Evolutionary conservation across 2,888 invertebrate genomes (phyloP).

Genomic region (Margaritifera margaritifera): DNA sequence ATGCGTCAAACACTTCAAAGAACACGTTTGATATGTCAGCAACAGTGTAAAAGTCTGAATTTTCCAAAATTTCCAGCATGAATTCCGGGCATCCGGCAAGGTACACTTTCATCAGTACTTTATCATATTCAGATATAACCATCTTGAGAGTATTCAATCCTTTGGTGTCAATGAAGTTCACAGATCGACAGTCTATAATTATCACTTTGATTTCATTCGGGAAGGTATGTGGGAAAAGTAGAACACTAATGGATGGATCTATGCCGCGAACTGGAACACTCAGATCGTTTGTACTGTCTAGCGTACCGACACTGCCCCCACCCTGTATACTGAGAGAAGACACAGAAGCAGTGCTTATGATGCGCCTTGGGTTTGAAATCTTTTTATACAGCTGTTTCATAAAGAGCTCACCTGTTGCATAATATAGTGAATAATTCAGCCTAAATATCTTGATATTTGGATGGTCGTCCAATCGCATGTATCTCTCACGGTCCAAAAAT

Average conservation of each 20-base stretch:
- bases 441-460: conserved; percentile 21
- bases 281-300: no score
- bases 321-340: no score
- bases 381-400: conserved; percentile 13
- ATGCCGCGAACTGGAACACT: no score
- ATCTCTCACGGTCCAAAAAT: conserved; percentile 1
- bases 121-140: conserved; percentile 28
- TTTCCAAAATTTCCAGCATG: conserved; percentile 32
- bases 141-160: conserved; percentile 33
- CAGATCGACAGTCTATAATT: no score
- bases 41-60: conserved; percentile 8
- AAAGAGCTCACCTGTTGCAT: conserved; percentile 34
- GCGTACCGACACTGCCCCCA: no score
- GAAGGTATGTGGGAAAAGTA: no score
- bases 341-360: no score
- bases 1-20: no score
- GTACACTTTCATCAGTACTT: conserved; percentile 15
- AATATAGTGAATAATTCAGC: conserved; percentile 28
- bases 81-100: conserved; percentile 5
- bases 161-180: no score
- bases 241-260: no score
- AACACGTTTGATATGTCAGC: no score
- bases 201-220: not conserved
- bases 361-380: conserved; percentile 17
- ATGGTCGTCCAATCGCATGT: conserved; percentile 15